Percentiles rank a stretch among this genome's conserved stretches.
Evolutionary conservation across 2,888 invertebrate species (phyloP).

Genomic region (Latrodectus hesperus): DNA sequence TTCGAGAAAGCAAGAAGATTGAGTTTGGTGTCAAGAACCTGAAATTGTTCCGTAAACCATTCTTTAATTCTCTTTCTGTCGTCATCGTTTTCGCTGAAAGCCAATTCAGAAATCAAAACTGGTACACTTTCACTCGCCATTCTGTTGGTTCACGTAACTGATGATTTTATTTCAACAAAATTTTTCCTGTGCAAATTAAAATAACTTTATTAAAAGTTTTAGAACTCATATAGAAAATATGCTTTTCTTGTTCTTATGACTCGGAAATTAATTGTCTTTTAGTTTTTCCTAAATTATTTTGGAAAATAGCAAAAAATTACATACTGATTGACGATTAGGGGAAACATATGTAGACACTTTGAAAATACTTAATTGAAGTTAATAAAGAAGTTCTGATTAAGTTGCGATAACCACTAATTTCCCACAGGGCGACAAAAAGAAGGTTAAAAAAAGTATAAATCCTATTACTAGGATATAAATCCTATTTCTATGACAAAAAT

Average conservation of each 20-base stretch:
- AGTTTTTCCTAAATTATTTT: too few relatives aligned
- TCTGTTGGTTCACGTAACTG: neutral
- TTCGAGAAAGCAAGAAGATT: constrained; percentile 23
- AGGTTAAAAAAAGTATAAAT: too few relatives aligned
- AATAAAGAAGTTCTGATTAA: too few relatives aligned
- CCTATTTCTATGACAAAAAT: too few relatives aligned
- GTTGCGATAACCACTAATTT: too few relatives aligned
- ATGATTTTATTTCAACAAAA: neutral
- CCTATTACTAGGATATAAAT: too few relatives aligned
- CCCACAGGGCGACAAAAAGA: too few relatives aligned
- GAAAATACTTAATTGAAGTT: too few relatives aligned
- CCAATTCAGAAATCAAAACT: constrained; percentile 30
- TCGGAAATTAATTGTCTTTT: too few relatives aligned
- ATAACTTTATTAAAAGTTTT: constrained; percentile 9
- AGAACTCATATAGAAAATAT: neutral
- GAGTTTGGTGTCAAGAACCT: constrained; percentile 29
- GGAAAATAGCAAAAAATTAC: too few relatives aligned
- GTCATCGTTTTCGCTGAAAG: constrained; percentile 35
- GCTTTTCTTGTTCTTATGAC: constrained; percentile 3
- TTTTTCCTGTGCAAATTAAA: constrained; percentile 35
- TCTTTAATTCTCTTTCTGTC: constrained; percentile 24
- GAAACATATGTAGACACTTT: too few relatives aligned
- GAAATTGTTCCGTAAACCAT: constrained; percentile 25
- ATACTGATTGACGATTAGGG: too few relatives aligned
- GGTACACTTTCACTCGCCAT: constrained; percentile 41